Base-by-base conservation (phyloP, 1,140 invertebrate genomes). In the Drosophila hydei region DNA sequence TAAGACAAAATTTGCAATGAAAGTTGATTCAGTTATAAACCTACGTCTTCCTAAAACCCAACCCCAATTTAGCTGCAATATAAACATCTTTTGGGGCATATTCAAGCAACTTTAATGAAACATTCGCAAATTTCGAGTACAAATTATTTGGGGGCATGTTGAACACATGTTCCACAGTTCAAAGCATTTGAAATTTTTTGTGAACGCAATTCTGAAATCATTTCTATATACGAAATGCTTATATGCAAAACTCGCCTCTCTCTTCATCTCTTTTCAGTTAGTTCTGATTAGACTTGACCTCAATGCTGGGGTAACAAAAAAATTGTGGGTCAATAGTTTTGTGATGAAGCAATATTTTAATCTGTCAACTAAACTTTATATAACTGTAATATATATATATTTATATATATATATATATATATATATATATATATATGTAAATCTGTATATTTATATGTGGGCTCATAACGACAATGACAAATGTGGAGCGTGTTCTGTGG, bases 281-380 rank as follows among this genome's bases (percentile, higher is more conserved):
- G 11, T 18, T 33, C 42, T 51, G 81, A 85, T 87, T 81, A 85
- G 62, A 21, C 50, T 72, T 85, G 81, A 85, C 81, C 81, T 75
- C 75, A 72, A 74, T 72, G 52, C 43, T 84, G 58, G 27, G 23
- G 45, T 52, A 45, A 52, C 33, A 36, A 21, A 14, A 40, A 48
- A 68, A 64, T 36, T 19, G 19, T 60, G 23, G 40, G n/a, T 16
- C 42, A 74, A 61, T 65, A 64, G 23, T 52, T 30, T 43, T 55
- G 36, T 50, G 48, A 14, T 59, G 27, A 18, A 30, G 45, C 14
- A 36, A 14, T 8, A 55, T 42, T 47, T 45, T 72, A 87, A 87
- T 85, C 74, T 71, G 65, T 73, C 73, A 68, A 68, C 56, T 59
- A 16, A 78, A 59, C 51, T 42, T 47, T 47, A 52, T 68, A 40